Evolutionary conservation across 2,797 vertebrate species (phyloP).

Genomic region (Gambelia wislizenii): DNA sequence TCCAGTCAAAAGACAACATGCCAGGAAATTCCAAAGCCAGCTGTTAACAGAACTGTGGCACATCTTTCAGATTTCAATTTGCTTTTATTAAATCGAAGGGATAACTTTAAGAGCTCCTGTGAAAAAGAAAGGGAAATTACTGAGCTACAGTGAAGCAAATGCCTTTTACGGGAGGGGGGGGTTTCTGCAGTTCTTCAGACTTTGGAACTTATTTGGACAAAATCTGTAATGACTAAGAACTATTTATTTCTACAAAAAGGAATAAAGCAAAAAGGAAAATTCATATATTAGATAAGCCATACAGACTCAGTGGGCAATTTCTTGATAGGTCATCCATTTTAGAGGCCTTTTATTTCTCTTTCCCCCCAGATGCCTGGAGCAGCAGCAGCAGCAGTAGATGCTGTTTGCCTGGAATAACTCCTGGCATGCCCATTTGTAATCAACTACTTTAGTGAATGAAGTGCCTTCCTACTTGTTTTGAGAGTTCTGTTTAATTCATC

Average conservation of each 20-base stretch:
- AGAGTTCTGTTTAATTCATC: background rate
- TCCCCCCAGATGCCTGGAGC: background rate
- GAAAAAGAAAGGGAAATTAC: background rate
- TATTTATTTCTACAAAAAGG: background rate
- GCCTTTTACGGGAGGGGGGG: no score
- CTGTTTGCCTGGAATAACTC: background rate
- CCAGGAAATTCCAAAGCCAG: constrained; percentile 1
- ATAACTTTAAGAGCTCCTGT: background rate
- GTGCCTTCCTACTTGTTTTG: background rate
- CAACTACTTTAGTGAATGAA: background rate
- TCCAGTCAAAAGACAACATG: background rate
- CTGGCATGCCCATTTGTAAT: background rate
- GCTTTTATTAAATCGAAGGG: background rate
- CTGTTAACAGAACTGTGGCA: background rate
- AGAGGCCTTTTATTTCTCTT: background rate
- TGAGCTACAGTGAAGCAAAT: background rate
- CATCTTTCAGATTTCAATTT: background rate
- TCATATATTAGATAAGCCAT: background rate
- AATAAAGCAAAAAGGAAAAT: background rate
- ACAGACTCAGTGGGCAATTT: background rate
- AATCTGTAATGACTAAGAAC: background rate
- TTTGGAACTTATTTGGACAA: background rate
- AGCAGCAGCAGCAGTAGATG: background rate
- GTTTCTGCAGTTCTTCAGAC: background rate
- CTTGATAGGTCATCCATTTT: background rate